phyloP scores from a whole-genome alignment of 2,113 vertebrate genomes.

The Furnarius figulus region DNA sequence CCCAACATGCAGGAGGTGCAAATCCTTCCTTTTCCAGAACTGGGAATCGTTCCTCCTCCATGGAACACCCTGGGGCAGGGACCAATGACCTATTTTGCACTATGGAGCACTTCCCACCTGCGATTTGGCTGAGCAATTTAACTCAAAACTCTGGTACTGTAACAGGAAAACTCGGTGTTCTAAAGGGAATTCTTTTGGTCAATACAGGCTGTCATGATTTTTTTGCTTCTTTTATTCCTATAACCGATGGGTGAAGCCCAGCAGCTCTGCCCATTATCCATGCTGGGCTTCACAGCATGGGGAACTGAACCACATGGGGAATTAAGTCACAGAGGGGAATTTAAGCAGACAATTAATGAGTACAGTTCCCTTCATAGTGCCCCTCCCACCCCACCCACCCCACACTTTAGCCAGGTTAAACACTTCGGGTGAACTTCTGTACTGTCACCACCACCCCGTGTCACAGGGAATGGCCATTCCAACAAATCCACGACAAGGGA shows the following conservation, averaged over 20 bases:
- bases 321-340: neutral
- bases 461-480: rapidly evolving
- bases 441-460: neutral
- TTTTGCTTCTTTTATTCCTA: neutral
- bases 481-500: neutral
- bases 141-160: neutral
- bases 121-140: neutral
- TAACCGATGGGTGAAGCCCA: neutral
- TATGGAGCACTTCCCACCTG: neutral
- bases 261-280: neutral
- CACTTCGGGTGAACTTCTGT: neutral
- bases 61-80: neutral
- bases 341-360: neutral
- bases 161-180: neutral
- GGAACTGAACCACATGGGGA: neutral
- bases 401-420: neutral
- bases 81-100: neutral
- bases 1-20: neutral
- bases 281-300: neutral
- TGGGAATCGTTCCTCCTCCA: neutral
- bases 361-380: neutral
- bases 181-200: neutral
- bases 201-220: neutral
- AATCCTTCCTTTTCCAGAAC: neutral
- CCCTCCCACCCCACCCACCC: neutral